A percentile compares a stretch with the other conserved stretches of the same genome.
These are phyloP conservation scores for Etia nguti DNA, from an alignment of 2,113 vertebrate genomes.

Conservation along the genomic window DNA sequence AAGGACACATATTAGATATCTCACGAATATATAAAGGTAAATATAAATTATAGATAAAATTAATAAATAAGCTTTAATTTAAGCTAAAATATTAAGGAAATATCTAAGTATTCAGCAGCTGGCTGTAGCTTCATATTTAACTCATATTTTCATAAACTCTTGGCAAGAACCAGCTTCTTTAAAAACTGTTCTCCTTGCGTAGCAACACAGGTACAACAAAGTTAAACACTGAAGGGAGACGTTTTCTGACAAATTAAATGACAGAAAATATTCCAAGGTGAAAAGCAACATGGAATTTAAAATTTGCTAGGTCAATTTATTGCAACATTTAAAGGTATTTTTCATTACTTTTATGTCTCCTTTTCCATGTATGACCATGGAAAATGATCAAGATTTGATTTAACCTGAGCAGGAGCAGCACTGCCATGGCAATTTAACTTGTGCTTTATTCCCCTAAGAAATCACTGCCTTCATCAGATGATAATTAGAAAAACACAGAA, in stretches of 20 bases:
- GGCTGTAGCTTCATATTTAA: neutral
- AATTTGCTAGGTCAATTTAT: neutral
- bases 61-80: neutral
- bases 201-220: neutral
- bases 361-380: neutral
- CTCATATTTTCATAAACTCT: neutral
- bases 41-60: neutral
- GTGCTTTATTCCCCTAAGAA: neutral
- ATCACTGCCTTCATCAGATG: neutral
- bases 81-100: neutral
- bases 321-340: neutral
- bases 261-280: neutral
- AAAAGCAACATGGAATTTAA: neutral
- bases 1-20: neutral
- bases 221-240: neutral
- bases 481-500: neutral
- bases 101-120: neutral
- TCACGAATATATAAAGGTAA: neutral
- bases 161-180: neutral
- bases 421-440: neutral
- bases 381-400: neutral
- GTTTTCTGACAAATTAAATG: neutral
- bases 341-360: neutral
- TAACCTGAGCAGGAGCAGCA: neutral
- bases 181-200: neutral